A percentile compares a stretch with the other conserved stretches of the same genome.
Evolutionary conservation across 2,888 invertebrate genomes (phyloP).

Genomic region (Drosophila niveifrons): DNA sequence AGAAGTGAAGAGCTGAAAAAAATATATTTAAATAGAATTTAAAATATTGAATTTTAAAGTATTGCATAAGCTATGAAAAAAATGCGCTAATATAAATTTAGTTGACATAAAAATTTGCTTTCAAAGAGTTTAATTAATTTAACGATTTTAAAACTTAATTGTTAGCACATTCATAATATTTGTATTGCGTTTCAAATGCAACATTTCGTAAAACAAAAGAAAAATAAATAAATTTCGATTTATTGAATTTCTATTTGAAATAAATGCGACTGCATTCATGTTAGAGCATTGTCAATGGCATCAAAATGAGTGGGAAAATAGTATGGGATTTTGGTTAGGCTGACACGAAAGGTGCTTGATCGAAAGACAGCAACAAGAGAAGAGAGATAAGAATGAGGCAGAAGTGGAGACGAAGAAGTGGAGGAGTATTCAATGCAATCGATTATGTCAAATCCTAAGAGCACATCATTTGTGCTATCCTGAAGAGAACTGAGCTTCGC

Average conservation of each 20-base stretch:
- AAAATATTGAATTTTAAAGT: no score
- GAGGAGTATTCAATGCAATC: constrained; percentile 52
- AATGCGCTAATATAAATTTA: no score
- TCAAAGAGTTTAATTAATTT: no score
- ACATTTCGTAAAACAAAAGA: no score
- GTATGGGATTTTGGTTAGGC: constrained; percentile 34
- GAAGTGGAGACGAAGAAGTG: not conserved
- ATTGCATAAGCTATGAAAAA: no score
- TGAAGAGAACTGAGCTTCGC: constrained; percentile 20
- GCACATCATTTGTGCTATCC: constrained; percentile 62
- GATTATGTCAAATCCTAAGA: constrained; percentile 65
- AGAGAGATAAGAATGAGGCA: not conserved
- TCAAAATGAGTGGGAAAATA: constrained; percentile 19
- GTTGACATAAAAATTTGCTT: no score
- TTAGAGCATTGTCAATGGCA: constrained; percentile 25
- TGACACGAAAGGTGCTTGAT: constrained; percentile 53
- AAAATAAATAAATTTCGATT: no score
- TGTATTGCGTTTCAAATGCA: no score
- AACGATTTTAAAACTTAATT: no score
- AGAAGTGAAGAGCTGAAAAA: not conserved
- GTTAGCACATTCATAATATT: no score
- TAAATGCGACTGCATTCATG: no score
- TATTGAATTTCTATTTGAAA: no score
- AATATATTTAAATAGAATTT: not conserved
- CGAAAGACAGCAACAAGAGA: constrained; percentile 40